Conservation (phyloP, 2,888 invertebrate species). For the Celastrina argiolus region DNA sequence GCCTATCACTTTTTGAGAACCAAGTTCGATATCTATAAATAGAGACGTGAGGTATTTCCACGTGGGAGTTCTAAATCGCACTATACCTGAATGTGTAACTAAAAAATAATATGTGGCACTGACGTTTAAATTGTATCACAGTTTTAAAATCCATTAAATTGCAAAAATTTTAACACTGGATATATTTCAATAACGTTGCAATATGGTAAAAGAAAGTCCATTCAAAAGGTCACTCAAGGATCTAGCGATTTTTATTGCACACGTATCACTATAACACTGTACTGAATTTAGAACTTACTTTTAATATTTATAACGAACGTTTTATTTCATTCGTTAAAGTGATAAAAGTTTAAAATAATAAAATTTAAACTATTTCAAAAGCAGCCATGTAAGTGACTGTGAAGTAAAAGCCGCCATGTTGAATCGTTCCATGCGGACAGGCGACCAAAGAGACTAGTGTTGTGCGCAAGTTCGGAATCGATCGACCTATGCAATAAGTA, state of each 20-base stretch:
- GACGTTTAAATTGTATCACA: conserved; percentile 64
- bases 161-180: conserved; percentile 44
- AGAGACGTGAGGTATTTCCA: conserved; percentile 75
- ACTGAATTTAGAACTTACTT: conserved; percentile 57
- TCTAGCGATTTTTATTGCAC: conserved; percentile 63
- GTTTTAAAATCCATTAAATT: conserved; percentile 46
- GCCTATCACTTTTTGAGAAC: conserved; percentile 59
- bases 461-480: conserved; percentile 63
- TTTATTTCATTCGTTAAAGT: conserved; percentile 46
- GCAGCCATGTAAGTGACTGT: conserved; percentile 64
- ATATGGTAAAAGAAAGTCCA: conserved; percentile 73
- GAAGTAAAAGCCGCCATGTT: conserved; percentile 72
- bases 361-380: conserved; percentile 56
- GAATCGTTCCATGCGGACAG: conserved; percentile 65
- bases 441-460: conserved; percentile 55
- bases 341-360: conserved; percentile 48
- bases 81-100: conserved; percentile 63
- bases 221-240: conserved; percentile 74
- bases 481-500: conserved; percentile 44
- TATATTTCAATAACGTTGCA: conserved; percentile 52
- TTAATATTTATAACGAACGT: conserved; percentile 50
- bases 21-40: conserved; percentile 71
- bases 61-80: conserved; percentile 69
- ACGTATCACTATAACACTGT: conserved; percentile 60
- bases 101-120: conserved; percentile 54